phyloP scores from a whole-genome alignment of 2,113 vertebrate species.

The Clupea harengus region DNA sequence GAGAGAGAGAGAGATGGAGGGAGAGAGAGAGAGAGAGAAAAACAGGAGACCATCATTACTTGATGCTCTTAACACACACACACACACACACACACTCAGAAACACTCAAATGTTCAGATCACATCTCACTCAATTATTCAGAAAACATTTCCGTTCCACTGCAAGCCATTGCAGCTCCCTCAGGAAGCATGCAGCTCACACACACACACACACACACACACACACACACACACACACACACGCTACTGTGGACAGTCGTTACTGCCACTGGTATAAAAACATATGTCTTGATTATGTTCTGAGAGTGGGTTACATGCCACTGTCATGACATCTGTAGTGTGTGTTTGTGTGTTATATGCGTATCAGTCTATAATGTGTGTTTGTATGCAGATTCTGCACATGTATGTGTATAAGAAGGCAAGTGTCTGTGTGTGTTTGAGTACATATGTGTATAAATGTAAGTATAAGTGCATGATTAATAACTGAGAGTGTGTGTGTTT shows the following conservation, averaged over 20 bases:
- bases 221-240: neutral
- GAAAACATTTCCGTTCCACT: neutral
- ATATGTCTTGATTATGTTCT: neutral
- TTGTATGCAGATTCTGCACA: neutral
- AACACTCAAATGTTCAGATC: neutral
- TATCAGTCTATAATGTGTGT: too few relatives aligned
- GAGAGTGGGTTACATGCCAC: neutral
- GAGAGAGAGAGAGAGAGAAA: neutral
- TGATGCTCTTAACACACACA: neutral
- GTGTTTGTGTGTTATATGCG: too few relatives aligned
- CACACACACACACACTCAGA: neutral
- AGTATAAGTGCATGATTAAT: too few relatives aligned
- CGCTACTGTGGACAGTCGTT: neutral
- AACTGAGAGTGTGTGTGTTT: too few relatives aligned
- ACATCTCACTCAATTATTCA: neutral
- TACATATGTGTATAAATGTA: too few relatives aligned
- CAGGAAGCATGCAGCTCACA: neutral
- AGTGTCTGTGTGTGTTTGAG: neutral
- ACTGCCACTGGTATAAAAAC: neutral
- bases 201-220: neutral
- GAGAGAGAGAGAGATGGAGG: too few relatives aligned
- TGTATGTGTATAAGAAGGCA: neutral
- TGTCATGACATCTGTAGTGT: neutral
- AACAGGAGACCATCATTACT: neutral
- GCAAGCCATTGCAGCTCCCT: neutral